Percentiles rank a stretch among this genome's conserved stretches.
These are phyloP conservation scores for Irena cyanogastra DNA, from an alignment of 2,113 vertebrate genomes.

Conservation along the genomic window DNA sequence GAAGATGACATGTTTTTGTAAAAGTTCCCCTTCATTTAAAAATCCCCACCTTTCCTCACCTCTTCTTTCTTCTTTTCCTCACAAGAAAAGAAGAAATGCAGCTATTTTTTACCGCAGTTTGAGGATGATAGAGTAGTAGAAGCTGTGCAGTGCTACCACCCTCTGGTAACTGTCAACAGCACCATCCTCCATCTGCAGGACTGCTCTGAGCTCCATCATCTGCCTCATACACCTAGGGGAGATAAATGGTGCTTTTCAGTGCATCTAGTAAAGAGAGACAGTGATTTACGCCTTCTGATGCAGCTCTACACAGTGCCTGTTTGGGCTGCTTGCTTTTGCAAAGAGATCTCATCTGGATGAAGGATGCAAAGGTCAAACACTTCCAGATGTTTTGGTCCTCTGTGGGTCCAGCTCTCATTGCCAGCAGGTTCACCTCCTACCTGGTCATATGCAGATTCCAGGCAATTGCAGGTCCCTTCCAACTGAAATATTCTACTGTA, in stretches of 20 bases:
- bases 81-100: not conserved
- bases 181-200: not conserved
- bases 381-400: not conserved
- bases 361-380: not conserved
- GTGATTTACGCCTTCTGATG: not conserved
- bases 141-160: conserved; percentile 38
- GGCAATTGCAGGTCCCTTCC: not conserved
- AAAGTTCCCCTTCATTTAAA: not conserved
- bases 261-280: not conserved
- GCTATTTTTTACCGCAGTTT: not conserved
- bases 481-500: not conserved
- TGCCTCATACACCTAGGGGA: rapidly evolving
- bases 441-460: not conserved
- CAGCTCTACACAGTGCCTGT: not conserved
- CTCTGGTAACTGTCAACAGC: not conserved
- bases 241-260: not conserved
- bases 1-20: not conserved
- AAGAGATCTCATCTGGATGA: not conserved
- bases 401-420: rapidly evolving
- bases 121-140: not conserved
- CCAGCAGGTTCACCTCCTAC: not conserved
- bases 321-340: not conserved
- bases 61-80: not conserved
- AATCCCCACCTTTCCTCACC: not conserved
- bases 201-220: not conserved